Evolutionary conservation across 2,797 vertebrate genomes (phyloP).

Genomic region (Sebastes hubbsi): DNA sequence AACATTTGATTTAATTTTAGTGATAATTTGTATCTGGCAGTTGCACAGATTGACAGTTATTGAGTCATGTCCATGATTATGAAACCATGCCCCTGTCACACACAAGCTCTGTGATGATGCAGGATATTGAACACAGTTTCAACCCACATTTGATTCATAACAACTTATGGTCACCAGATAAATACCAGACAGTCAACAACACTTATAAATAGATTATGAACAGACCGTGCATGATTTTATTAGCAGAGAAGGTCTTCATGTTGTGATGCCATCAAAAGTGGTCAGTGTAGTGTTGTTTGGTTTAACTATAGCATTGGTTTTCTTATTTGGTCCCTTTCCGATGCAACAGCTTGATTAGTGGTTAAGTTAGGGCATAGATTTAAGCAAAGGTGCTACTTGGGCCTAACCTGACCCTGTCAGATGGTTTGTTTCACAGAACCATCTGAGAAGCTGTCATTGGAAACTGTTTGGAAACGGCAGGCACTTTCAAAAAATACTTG

Average conservation of each 20-base stretch:
- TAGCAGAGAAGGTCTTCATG: background rate
- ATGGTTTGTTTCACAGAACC: no score
- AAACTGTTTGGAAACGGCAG: no score
- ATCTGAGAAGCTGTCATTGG: no score
- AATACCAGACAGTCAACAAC: background rate
- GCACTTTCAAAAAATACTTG: no score
- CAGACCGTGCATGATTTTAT: background rate
- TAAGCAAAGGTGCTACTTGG: background rate
- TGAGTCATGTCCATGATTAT: conserved; percentile 32
- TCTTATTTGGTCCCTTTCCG: background rate
- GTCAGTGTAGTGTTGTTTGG: background rate
- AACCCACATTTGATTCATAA: background rate
- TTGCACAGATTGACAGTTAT: conserved; percentile 44
- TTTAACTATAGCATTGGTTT: background rate
- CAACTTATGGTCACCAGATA: conserved; percentile 7
- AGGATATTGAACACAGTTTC: conserved; percentile 4
- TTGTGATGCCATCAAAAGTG: background rate
- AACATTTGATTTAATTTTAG: conserved; percentile 48
- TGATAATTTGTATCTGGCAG: conserved; percentile 37
- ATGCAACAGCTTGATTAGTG: background rate
- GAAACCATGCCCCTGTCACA: conserved; percentile 25
- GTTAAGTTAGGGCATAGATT: background rate
- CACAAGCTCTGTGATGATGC: background rate
- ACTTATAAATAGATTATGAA: background rate
- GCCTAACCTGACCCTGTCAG: no score